These are phyloP conservation scores for Dyspetes luteomarginatus DNA, from an alignment of 2,888 invertebrate species.

Conservation along the genomic window DNA sequence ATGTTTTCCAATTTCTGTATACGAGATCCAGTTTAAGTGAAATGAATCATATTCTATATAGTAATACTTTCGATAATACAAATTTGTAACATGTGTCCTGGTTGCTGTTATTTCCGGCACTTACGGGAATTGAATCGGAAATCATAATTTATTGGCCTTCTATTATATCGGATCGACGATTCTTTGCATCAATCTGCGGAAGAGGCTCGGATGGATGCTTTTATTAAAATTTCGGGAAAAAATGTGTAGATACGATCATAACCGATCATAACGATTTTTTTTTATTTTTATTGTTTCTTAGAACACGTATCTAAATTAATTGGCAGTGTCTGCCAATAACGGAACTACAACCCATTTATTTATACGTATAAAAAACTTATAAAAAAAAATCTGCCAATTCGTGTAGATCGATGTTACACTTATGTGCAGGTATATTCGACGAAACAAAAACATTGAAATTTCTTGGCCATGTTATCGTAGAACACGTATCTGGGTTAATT, in stretches of 20 bases:
- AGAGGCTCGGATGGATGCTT: not conserved
- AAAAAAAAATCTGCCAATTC: too few relatives aligned
- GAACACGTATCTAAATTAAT: too few relatives aligned
- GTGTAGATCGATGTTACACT: too few relatives aligned
- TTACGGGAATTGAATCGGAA: constrained; percentile 53
- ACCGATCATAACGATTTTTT: too few relatives aligned
- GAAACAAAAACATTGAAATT: not conserved
- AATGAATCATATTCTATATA: not conserved
- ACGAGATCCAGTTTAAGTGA: not conserved
- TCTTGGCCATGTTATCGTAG: constrained; percentile 34
- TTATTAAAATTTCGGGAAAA: not conserved
- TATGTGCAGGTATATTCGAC: too few relatives aligned
- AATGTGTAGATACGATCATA: not conserved
- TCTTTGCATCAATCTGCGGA: too few relatives aligned
- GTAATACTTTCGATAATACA: not conserved
- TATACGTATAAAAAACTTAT: too few relatives aligned
- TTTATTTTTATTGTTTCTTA: too few relatives aligned
- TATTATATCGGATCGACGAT: constrained; percentile 21
- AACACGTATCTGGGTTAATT: constrained; percentile 45
- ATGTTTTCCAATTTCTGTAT: too few relatives aligned
- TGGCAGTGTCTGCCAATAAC: too few relatives aligned
- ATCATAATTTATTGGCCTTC: constrained; percentile 52
- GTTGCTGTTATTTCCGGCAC: constrained; percentile 42
- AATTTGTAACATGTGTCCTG: constrained; percentile 11
- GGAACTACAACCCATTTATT: too few relatives aligned